phyloP scores from a whole-genome alignment of 2,888 invertebrate genomes.

The Malthinus seriepunctatus region DNA sequence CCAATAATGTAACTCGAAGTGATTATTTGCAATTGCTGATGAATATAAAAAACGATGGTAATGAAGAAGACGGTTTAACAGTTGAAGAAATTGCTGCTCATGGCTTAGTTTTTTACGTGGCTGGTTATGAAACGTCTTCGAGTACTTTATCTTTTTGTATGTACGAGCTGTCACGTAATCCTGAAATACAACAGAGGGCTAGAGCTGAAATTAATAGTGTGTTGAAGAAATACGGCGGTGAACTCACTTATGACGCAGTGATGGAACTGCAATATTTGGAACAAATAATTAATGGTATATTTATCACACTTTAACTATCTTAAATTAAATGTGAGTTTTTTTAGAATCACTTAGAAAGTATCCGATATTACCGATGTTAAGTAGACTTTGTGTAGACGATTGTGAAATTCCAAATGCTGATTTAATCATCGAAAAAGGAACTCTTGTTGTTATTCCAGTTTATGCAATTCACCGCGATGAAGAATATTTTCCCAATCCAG shows the following conservation, averaged over 20 bases:
- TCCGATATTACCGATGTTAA: slow-evolving; percentile 42
- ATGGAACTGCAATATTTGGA: slow-evolving; percentile 56
- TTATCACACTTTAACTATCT: background rate
- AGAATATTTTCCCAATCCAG: slow-evolving; percentile 44
- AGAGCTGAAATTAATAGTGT: slow-evolving; percentile 49
- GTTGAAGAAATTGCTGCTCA: slow-evolving; percentile 47
- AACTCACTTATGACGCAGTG: slow-evolving; percentile 52
- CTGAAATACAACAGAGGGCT: slow-evolving; percentile 52
- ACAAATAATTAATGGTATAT: slow-evolving; percentile 50
- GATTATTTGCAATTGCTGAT: slow-evolving; percentile 51
- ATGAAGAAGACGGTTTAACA: slow-evolving; percentile 20
- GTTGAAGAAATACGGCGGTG: slow-evolving; percentile 42
- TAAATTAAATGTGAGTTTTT: slow-evolving; percentile 12
- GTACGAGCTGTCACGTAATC: slow-evolving; percentile 52
- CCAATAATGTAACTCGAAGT: slow-evolving; percentile 36
- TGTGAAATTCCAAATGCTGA: slow-evolving; percentile 37
- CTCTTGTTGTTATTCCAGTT: slow-evolving; percentile 35
- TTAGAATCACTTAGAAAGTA: slow-evolving; percentile 49
- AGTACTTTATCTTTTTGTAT: slow-evolving; percentile 50
- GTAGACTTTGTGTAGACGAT: slow-evolving; percentile 37
- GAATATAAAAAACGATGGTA: slow-evolving; percentile 31
- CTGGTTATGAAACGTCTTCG: slow-evolving; percentile 58
- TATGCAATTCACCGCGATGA: slow-evolving; percentile 44
- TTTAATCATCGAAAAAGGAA: slow-evolving; percentile 33
- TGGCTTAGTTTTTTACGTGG: slow-evolving; percentile 54